Base-by-base conservation (phyloP, 2,797 vertebrate species). In the Esox lucius region DNA sequence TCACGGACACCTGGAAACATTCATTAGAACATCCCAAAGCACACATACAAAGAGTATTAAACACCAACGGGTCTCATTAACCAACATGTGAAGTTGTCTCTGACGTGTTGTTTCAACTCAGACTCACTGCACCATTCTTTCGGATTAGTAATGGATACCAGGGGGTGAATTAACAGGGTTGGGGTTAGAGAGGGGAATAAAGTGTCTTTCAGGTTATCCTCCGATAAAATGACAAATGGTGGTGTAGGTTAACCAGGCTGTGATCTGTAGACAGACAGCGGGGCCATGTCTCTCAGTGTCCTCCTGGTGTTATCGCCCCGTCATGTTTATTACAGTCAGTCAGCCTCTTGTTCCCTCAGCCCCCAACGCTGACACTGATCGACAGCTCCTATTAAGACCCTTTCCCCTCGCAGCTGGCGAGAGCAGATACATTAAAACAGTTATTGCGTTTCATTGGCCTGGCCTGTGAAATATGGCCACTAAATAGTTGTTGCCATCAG, bases 381-480 rank as follows among this genome's bases (percentile, higher is more conserved):
- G 96, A 98, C 97, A 97, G 95, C 96, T 96, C 95, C 96, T 96
- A 98, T 98, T 97, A 98, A 95, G 94, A 94, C 68, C 70, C 86
- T 92, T 78, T 91, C 93, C 90, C 93, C 89, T 31, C 88, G 95
- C 97, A 96, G 96, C 96, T 97, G 96, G 93, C 95, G 94, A 95
- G 87, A 94, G 95, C 95, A 97, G 96, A 98, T 96, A 97, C 95
- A 95, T 97, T 95, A 96, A 95, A 95, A 94, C 93, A 91, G 94
- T 97, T 97, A 98, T 97, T 97, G 94, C 97, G 96, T 96, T 96
- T 96, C 95, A 96, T 98, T 97, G 96, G 95, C 94, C 89, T 86
- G 93, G 71, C 78, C 93, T 61, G 79, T 98, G 96, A 98, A 97
- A 97, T 95, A 96, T 95, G 92, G 93, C 94, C 87, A 89, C 95